Conservation (phyloP, 2,888 invertebrate genomes). For the Polydrusus pterygomalis region DNA sequence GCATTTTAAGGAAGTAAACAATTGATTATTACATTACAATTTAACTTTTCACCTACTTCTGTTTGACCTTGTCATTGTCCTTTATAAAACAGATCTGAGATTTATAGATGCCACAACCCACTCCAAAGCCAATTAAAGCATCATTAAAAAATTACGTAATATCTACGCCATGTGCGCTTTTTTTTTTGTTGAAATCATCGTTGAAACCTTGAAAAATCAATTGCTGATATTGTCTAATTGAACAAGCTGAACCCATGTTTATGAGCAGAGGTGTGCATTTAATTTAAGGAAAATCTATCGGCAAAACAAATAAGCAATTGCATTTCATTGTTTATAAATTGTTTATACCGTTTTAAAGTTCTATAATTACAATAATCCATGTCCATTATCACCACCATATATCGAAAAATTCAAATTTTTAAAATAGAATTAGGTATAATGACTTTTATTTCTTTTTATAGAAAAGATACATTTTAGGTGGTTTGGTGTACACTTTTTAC, state of each 20-base stretch:
- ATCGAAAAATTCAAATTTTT: no score
- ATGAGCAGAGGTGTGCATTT: conserved; percentile 22
- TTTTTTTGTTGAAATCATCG: conserved; percentile 27
- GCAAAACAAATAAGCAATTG: background rate
- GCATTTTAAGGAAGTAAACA: background rate
- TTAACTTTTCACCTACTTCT: conserved; percentile 2
- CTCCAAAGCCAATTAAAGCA: conserved; percentile 1
- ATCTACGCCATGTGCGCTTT: conserved; percentile 32
- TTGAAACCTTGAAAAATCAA: conserved; percentile 43
- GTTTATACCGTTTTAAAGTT: no score
- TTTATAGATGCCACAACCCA: conserved; percentile 23
- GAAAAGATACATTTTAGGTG: no score
- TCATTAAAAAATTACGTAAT: conserved; percentile 37
- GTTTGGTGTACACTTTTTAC: no score
- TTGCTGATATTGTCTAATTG: conserved; percentile 38
- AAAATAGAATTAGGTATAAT: no score
- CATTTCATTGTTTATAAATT: no score
- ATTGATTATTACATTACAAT: background rate
- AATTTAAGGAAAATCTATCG: conserved; percentile 11
- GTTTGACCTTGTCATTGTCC: conserved; percentile 14
- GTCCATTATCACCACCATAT: no score
- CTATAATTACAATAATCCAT: no score
- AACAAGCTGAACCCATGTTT: conserved; percentile 15
- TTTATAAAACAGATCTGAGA: background rate
- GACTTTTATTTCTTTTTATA: no score